Conservation (phyloP, 2,888 invertebrate species). For the Thereva unica region DNA sequence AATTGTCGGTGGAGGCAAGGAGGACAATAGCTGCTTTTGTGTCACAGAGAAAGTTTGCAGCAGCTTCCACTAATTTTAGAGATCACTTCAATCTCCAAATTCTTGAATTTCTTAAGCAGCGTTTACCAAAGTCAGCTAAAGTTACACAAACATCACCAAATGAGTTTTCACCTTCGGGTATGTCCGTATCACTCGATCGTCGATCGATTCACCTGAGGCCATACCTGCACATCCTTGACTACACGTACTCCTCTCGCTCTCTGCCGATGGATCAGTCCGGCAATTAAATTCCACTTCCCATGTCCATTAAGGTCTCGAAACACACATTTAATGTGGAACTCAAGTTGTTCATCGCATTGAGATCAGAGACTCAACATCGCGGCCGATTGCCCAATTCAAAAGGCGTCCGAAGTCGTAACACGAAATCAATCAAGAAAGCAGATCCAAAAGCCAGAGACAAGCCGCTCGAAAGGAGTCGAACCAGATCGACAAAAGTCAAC, state of each 20-base stretch:
- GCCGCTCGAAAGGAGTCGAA: constrained; percentile 25
- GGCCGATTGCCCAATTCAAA: constrained; percentile 17
- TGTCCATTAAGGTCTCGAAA: constrained; percentile 25
- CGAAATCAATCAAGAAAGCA: constrained; percentile 31
- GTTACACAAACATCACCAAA: too few relatives aligned
- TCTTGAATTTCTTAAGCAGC: too few relatives aligned
- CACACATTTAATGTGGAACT: constrained; percentile 17
- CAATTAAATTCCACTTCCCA: constrained; percentile 26
- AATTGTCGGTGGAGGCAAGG: too few relatives aligned
- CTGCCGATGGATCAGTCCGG: not conserved
- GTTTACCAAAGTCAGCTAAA: too few relatives aligned
- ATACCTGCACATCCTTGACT: constrained; percentile 12
- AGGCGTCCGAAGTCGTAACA: constrained; percentile 25
- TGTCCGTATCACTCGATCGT: too few relatives aligned
- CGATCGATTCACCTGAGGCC: too few relatives aligned
- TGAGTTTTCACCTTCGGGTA: too few relatives aligned
- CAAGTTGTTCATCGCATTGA: not conserved
- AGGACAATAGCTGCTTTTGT: too few relatives aligned
- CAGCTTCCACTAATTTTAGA: too few relatives aligned
- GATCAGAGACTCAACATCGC: constrained; percentile 9
- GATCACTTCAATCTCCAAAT: too few relatives aligned
- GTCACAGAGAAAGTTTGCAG: too few relatives aligned
- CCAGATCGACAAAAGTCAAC: constrained; percentile 40
- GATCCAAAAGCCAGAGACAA: constrained; percentile 6
- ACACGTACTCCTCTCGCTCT: too few relatives aligned